Evolutionary conservation across 1,140 invertebrate genomes (phyloP).

Genomic region (Danaus plexippus): DNA sequence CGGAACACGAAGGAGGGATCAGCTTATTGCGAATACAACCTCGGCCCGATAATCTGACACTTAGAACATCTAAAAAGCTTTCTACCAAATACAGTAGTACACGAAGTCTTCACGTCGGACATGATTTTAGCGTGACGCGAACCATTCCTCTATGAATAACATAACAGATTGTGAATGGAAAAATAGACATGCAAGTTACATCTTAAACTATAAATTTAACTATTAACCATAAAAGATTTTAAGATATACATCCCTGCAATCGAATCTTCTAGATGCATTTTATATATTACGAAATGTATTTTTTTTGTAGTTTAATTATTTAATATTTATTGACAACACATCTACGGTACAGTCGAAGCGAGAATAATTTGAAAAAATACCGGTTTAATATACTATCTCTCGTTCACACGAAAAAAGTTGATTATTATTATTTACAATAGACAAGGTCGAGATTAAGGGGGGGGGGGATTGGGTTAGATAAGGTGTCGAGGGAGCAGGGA

Average conservation of each 20-base stretch:
- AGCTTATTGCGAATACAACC: constrained; percentile 33
- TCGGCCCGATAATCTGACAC: constrained; percentile 23
- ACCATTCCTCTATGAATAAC: constrained; percentile 39
- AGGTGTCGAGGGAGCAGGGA: constrained; percentile 17
- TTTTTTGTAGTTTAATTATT: constrained; percentile 66
- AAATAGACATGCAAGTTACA: constrained; percentile 42
- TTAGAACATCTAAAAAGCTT: constrained; percentile 39
- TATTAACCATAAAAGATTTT: constrained; percentile 67
- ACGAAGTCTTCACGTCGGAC: constrained; percentile 32
- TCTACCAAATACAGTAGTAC: constrained; percentile 40
- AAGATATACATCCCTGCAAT: constrained; percentile 66
- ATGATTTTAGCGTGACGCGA: constrained; percentile 33
- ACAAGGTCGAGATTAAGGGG: constrained; percentile 29
- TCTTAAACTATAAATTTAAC: constrained; percentile 60
- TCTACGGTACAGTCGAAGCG: constrained; percentile 71
- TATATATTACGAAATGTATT: constrained; percentile 65
- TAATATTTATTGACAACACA: constrained; percentile 65
- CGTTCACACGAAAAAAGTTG: constrained; percentile 70
- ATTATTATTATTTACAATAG: constrained; percentile 70
- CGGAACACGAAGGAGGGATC: constrained; percentile 34
- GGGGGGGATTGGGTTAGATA: constrained; percentile 24
- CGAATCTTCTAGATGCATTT: constrained; percentile 63
- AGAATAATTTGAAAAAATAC: constrained; percentile 71
- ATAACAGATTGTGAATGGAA: constrained; percentile 33
- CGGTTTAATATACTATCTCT: constrained; percentile 69